Evolutionary conservation across 2,113 vertebrate genomes (phyloP).

Genomic region (Cottus gobio): DNA sequence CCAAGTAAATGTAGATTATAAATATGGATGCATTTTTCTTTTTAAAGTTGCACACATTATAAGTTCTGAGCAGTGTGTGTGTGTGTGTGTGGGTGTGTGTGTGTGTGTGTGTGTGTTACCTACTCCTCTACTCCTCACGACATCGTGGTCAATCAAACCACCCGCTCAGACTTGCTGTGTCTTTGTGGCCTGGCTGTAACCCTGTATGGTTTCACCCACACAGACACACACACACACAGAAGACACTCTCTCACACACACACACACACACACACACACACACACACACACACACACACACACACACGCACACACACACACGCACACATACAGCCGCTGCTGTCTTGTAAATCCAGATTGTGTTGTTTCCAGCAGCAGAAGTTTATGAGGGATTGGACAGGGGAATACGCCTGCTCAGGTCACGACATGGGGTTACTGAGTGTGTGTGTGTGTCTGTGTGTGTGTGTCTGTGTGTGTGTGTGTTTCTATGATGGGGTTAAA

Average conservation of each 20-base stretch:
- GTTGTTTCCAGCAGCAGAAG: conserved; percentile 70
- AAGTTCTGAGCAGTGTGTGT: no score
- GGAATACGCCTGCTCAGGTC: conserved; percentile 62
- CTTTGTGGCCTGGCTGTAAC: conserved; percentile 71
- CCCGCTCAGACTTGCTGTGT: conserved; percentile 51
- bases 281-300: conserved; percentile 9
- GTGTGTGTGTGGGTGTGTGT: conserved; percentile 1
- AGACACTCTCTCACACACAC: conserved; percentile 18
- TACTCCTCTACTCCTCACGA: conserved; percentile 61
- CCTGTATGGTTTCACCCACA: conserved; percentile 39
- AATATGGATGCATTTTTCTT: not conserved
- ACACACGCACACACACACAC: conserved; percentile 6
- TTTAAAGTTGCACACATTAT: not conserved
- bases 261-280: conserved; percentile 17
- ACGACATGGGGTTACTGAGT: conserved; percentile 58
- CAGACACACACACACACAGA: conserved; percentile 1
- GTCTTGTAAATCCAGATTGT: conserved; percentile 62
- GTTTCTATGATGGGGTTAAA: not conserved
- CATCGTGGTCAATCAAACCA: conserved; percentile 63
- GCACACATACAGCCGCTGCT: conserved; percentile 24
- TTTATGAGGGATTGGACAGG: conserved; percentile 62
- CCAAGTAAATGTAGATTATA: not conserved
- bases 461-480: not conserved
- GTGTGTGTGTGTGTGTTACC: conserved; percentile 18
- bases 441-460: conserved; percentile 3